These are phyloP conservation scores for Lanistes nyassanus DNA, from an alignment of 1,140 invertebrate species.

Conservation along the genomic window DNA sequence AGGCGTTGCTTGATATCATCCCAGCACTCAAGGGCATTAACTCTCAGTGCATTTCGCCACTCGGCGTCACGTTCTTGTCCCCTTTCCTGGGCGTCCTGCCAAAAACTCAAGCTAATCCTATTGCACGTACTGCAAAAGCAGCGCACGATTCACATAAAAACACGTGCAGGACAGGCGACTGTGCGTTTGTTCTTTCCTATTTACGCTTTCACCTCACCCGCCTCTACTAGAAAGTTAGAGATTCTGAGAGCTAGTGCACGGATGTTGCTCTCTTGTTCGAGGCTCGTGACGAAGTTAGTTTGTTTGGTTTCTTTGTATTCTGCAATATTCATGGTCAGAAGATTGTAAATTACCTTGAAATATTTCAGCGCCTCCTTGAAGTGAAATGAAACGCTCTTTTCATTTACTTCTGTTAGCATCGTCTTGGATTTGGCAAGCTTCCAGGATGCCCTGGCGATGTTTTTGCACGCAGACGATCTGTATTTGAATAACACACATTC, in stretches of 20 bases:
- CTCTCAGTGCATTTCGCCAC: background rate
- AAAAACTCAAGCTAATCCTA: too few species aligned
- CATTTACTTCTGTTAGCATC: background rate
- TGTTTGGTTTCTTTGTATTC: too few species aligned
- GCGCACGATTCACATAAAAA: too few species aligned
- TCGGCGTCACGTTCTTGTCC: background rate
- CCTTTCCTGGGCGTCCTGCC: conserved; percentile 19
- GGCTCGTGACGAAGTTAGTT: too few species aligned
- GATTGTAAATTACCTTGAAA: conserved; percentile 22
- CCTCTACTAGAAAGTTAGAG: too few species aligned
- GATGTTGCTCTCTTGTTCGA: too few species aligned
- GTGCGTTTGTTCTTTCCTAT: too few species aligned
- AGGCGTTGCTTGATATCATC: background rate
- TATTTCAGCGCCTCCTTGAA: conserved; percentile 42
- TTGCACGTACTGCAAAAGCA: too few species aligned
- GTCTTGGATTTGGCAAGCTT: conserved; percentile 28
- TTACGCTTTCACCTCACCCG: too few species aligned
- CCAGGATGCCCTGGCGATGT: conserved; percentile 41
- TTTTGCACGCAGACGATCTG: conserved; percentile 40
- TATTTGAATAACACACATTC: background rate
- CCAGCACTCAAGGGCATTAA: conserved; percentile 12
- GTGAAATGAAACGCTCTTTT: conserved; percentile 5
- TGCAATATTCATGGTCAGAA: too few species aligned
- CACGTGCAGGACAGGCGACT: too few species aligned
- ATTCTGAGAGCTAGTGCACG: too few species aligned